Evolutionary conservation across 2,797 vertebrate genomes (phyloP), one percentile per base, ranked within the genome.

Genomic region (Chrysocyon brachyurus): DNA sequence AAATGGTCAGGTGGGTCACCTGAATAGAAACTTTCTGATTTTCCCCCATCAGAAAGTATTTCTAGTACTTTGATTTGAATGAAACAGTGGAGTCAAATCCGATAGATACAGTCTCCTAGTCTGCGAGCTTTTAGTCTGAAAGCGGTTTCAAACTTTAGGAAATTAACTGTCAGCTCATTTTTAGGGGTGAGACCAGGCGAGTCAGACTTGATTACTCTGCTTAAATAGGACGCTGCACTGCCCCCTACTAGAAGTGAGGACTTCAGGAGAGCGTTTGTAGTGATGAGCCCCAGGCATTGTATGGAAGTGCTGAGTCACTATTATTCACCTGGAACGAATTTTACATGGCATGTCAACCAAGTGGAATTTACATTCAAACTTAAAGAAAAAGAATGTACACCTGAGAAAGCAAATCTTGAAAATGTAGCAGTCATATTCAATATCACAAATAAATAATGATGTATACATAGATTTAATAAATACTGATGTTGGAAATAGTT

Each of bases 111-210:
- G 26, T 22, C 46, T 59, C 4, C 5, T 26, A 24, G 21, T 68
- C 70, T 9, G 12, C 12, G 56, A 81, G 66, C 26, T 31, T 85
- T 40, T 57, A 22, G 33, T 31, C 17, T 36, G 61, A 85, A 97
- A 73, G 33, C 7, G 21, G 33, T 56, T 90, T 81, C 49, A 56
- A 85, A 63, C 12, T 84, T 87, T 1, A 83, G 15, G 26, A 85
- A 96, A 93, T 54, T 54, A 15, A 88, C 77, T 83, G 73, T 84
- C 19, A 87, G 68, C n/a, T 88, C n/a, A 81, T 77, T 89, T 90
- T 91, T 31, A 36, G 59, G 40, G 68, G 21, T 1, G 14, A 11
- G 24, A 52, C 31, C 66, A 46, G 24, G 49, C 90, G 3, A 94
- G 46, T 16, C 15, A 86, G 17, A 64, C 17, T 66, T 86, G 26